Percentiles rank a stretch among this genome's conserved stretches.
Conservation (phyloP, 1,140 invertebrate genomes). For the Drosophila punjabiensis region DNA sequence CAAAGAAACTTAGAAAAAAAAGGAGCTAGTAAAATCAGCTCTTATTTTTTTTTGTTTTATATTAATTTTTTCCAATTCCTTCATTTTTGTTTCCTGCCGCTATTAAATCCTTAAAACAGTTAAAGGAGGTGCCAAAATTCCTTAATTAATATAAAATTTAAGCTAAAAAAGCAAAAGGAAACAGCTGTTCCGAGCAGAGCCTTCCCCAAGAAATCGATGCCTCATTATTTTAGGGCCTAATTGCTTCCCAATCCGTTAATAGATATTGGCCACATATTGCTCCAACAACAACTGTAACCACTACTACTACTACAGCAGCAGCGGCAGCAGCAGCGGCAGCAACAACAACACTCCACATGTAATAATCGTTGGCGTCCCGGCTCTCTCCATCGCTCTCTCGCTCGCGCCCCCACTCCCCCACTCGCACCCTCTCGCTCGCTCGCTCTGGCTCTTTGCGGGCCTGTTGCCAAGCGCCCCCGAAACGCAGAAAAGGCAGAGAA, state of each 20-base stretch:
- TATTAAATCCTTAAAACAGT: neutral
- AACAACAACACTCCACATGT: slow-evolving; percentile 14
- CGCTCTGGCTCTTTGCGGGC: slow-evolving; percentile 48
- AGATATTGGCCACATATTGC: slow-evolving; percentile 39
- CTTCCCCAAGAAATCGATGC: slow-evolving; percentile 19
- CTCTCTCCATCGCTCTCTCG: slow-evolving; percentile 22
- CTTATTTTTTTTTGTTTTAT: too few species aligned
- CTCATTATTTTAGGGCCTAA: slow-evolving; percentile 19
- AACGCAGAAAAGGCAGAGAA: slow-evolving; percentile 22
- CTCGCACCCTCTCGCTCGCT: slow-evolving; percentile 14
- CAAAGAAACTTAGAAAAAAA: neutral
- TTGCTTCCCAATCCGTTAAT: slow-evolving; percentile 35
- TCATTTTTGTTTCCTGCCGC: neutral
- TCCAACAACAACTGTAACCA: slow-evolving; percentile 7
- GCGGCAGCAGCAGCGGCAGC: slow-evolving; percentile 4
- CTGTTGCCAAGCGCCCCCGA: slow-evolving; percentile 75
- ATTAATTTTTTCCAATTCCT: neutral
- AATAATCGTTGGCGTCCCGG: slow-evolving; percentile 56
- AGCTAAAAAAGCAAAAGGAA: slow-evolving; percentile 3
- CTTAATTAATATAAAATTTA: neutral
- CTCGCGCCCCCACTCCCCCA: slow-evolving; percentile 14
- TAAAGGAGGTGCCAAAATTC: neutral
- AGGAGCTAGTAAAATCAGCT: too few species aligned
- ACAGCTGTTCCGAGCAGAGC: slow-evolving; percentile 4
- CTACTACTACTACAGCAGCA: slow-evolving; percentile 6